Percentiles rank a stretch among this genome's conserved stretches.
Evolutionary conservation across 2,888 invertebrate genomes (phyloP).

Genomic region (Drosophila rellima): DNA sequence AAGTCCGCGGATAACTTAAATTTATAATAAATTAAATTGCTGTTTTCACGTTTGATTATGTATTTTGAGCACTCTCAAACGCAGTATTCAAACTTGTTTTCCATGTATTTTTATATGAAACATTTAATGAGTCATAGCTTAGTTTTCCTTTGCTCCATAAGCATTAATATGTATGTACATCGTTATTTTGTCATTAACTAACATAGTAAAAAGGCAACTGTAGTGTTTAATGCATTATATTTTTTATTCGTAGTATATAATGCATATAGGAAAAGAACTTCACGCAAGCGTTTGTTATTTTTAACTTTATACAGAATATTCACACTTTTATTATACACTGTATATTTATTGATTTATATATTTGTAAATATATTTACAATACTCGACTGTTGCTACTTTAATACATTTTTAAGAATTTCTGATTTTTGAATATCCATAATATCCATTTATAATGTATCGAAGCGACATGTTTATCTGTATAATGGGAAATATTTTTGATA

Average conservation of each 20-base stretch:
- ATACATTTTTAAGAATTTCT: constrained; percentile 11
- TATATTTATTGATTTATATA: constrained; percentile 11
- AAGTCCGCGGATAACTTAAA: too few relatives aligned
- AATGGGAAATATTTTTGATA: background rate
- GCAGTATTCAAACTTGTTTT: too few relatives aligned
- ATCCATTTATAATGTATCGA: constrained; percentile 2
- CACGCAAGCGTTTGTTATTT: constrained; percentile 17
- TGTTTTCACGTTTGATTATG: too few relatives aligned
- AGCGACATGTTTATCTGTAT: background rate
- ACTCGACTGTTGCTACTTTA: constrained; percentile 11
- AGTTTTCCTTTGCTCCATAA: background rate
- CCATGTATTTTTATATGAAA: too few relatives aligned
- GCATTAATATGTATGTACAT: constrained; percentile 1
- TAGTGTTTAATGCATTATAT: constrained; percentile 10
- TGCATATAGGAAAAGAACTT: constrained; percentile 21
- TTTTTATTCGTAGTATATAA: constrained; percentile 22
- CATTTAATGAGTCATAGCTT: too few relatives aligned
- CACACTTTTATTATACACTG: constrained; percentile 33
- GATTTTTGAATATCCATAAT: constrained; percentile 9
- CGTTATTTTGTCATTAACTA: background rate
- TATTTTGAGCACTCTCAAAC: too few relatives aligned
- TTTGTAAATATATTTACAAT: constrained; percentile 31
- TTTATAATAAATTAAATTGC: too few relatives aligned
- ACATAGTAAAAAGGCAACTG: background rate
- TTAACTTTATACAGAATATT: constrained; percentile 45